Evolutionary conservation across 1,140 invertebrate species (phyloP).

Genomic region (Hydropsyche tenuis): DNA sequence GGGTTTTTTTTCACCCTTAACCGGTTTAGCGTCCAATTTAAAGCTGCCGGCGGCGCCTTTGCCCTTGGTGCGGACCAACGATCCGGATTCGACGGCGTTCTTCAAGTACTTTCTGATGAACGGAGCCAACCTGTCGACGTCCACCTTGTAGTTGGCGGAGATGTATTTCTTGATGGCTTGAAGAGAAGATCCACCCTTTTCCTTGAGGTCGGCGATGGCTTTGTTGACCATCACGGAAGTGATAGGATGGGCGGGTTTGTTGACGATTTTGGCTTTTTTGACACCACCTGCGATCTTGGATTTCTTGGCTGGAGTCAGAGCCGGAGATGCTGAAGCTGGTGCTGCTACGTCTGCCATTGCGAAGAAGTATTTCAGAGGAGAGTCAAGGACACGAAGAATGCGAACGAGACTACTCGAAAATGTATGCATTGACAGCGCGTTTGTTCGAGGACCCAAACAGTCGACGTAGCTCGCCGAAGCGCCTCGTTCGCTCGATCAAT

Average conservation of each 20-base stretch:
- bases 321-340: not conserved
- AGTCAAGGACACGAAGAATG: too few relatives aligned
- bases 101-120: conserved; percentile 70
- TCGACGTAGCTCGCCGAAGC: not conserved
- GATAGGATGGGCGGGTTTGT: conserved; percentile 60
- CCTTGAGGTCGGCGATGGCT: conserved; percentile 68
- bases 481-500: not conserved
- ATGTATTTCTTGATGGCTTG: conserved; percentile 73
- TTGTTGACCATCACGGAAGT: conserved; percentile 65
- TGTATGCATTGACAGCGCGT: too few relatives aligned
- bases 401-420: too few relatives aligned
- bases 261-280: conserved; percentile 57
- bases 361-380: not conserved
- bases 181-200: conserved; percentile 66
- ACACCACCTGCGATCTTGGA: conserved; percentile 41
- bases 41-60: conserved; percentile 67
- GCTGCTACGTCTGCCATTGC: conserved; percentile 41
- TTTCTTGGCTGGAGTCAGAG: conserved; percentile 38
- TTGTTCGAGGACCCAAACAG: not conserved
- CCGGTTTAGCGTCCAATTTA: conserved; percentile 56
- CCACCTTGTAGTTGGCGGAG: conserved; percentile 64
- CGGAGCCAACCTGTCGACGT: conserved; percentile 65
- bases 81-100: conserved; percentile 63
- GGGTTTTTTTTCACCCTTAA: conserved; percentile 25
- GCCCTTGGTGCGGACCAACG: conserved; percentile 65